Conservation (phyloP, 2,888 invertebrate species). For the Drosophila maculinotata region DNA sequence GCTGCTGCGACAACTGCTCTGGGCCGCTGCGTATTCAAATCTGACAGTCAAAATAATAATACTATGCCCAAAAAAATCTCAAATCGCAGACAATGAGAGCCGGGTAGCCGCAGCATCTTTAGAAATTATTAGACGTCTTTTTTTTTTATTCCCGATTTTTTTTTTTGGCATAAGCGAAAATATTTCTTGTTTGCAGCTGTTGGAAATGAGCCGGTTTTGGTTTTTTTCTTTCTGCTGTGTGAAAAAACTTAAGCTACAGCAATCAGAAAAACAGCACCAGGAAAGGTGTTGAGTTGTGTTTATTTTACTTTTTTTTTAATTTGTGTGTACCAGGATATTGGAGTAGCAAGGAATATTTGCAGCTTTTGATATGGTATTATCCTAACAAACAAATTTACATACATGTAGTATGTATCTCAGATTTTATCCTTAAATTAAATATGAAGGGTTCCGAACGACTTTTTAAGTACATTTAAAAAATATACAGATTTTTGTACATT, state of each 20-base stretch:
- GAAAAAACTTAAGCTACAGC: slow-evolving; percentile 10
- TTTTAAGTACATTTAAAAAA: no score
- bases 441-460: no score
- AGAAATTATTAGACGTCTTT: slow-evolving; percentile 62
- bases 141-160: slow-evolving; percentile 31
- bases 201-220: slow-evolving; percentile 66
- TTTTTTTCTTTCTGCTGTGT: slow-evolving; percentile 26
- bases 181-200: slow-evolving; percentile 65
- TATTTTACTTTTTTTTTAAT: neutral
- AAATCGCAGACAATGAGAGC: slow-evolving; percentile 47
- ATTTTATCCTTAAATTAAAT: no score
- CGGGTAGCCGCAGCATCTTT: slow-evolving; percentile 47
- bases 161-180: slow-evolving; percentile 42
- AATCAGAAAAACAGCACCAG: slow-evolving; percentile 14
- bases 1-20: no score
- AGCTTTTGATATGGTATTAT: slow-evolving; percentile 12
- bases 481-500: no score
- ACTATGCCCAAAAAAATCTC: slow-evolving; percentile 28
- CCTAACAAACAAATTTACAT: slow-evolving; percentile 7
- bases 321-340: slow-evolving; percentile 19
- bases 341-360: neutral
- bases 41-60: slow-evolving; percentile 43
- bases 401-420: neutral
- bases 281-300: slow-evolving; percentile 14
- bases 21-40: slow-evolving; percentile 54